These are phyloP conservation scores for Thryonomys swinderianus DNA, from an alignment of 2,113 vertebrate species.

Conservation along the genomic window DNA sequence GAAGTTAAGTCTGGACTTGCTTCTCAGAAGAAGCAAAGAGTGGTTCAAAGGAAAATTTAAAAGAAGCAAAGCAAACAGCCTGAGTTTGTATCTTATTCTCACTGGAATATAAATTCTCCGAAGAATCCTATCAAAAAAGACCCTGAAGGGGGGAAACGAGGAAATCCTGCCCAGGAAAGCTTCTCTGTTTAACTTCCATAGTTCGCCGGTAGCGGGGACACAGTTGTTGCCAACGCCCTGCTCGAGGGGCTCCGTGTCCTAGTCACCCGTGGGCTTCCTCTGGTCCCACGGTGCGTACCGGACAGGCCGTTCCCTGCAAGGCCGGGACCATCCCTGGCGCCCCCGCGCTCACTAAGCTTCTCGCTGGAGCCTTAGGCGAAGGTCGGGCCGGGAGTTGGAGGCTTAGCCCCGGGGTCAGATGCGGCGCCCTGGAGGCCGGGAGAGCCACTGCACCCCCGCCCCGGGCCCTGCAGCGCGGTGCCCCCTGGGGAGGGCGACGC, in stretches of 20 bases:
- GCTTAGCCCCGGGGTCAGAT: background rate
- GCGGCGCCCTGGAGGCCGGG: background rate
- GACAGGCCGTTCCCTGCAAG: background rate
- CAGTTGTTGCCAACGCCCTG: background rate
- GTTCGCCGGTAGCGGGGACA: background rate
- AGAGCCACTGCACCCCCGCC: rapidly evolving
- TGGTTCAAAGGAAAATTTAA: background rate
- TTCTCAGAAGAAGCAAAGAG: conserved; percentile 58
- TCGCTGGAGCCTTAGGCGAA: background rate
- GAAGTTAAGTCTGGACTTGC: background rate
- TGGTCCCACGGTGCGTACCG: background rate
- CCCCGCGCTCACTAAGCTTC: background rate
- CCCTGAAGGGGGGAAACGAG: background rate
- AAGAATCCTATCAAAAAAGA: background rate
- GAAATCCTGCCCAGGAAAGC: background rate
- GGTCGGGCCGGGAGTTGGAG: background rate
- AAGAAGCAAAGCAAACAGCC: background rate
- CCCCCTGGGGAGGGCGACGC: rapidly evolving
- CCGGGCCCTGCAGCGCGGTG: background rate
- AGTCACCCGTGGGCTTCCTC: background rate
- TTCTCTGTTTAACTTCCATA: background rate
- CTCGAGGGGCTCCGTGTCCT: background rate
- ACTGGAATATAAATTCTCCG: background rate
- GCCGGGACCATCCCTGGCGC: rapidly evolving
- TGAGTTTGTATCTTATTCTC: background rate